phyloP scores from a whole-genome alignment of 2,797 vertebrate species.

The Sarcoramphus papa region DNA sequence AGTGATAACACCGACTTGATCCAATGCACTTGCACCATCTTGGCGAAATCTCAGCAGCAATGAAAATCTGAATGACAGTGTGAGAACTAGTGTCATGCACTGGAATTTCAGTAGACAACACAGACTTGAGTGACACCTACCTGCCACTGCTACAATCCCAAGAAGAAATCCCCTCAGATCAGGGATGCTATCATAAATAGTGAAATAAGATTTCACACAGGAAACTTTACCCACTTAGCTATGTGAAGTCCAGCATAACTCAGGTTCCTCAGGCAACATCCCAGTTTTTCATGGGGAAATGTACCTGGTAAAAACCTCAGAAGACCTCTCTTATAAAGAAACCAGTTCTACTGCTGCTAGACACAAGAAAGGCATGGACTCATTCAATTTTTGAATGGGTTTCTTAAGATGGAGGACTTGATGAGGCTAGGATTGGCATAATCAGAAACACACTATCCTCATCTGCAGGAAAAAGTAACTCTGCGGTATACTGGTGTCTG shows the following conservation, averaged over 20 bases:
- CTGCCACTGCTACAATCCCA: neutral
- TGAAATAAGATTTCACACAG: neutral
- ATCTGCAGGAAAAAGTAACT: neutral
- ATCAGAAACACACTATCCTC: neutral
- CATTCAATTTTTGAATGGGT: neutral
- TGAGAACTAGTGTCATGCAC: neutral
- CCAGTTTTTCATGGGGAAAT: neutral
- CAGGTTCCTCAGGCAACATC: neutral
- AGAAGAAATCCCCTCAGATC: neutral
- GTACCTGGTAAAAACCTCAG: neutral
- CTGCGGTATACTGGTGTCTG: neutral
- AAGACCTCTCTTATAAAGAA: neutral
- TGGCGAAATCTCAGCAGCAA: neutral
- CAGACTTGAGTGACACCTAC: neutral
- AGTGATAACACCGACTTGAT: neutral
- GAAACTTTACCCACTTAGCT: neutral
- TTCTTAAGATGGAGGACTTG: neutral
- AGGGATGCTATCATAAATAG: neutral
- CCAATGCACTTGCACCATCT: neutral
- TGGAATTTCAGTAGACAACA: neutral
- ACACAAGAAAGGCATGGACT: neutral
- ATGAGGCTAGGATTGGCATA: neutral
- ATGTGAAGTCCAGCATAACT: neutral
- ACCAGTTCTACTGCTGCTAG: neutral
- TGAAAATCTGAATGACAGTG: neutral